Evolutionary conservation across 2,888 invertebrate genomes (phyloP), one percentile per base, ranked within the genome.

Genomic region (Sphecodes monilicornis): DNA sequence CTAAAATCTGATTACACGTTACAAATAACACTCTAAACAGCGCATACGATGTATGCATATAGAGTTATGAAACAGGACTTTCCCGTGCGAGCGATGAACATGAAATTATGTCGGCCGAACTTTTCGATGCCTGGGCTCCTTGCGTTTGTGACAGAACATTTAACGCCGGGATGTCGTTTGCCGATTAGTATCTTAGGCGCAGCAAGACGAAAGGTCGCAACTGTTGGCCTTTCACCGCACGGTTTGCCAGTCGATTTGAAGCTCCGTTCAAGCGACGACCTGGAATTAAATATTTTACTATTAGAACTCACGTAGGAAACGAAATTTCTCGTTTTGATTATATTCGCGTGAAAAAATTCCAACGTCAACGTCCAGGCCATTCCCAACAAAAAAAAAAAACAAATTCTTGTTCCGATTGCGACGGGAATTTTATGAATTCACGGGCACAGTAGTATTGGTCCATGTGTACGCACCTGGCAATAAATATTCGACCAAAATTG

Each of bases 11-110:
- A 36, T 71, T 72, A 83, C 46, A 41, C 46, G 13, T 41, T 86
- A 86, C 75, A 86, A 76, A 85, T 76, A 85, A 86, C 76, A 78
- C 60, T 78, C 78, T 85, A 81, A 76, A 85, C 78, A 78, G 75
- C 78, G 77, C 80, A 46, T 80, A 74, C 43, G 43, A 70, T 64
- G 69, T 71, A 46, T 66, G 75, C 66, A 16, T 74, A 70, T 5
- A 39, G 57, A 76, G 43, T 76, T 70, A 68, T 18, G 73, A 85
- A n/a, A 80, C 76, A 70, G 46, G 68, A 75, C 29, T 80, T 29
- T 70, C 74, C 50, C 29, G 46, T 29, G 66, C 68, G 10, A 29
- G 43, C 68, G 54, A 66, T 71, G 71, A 74, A 57, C 50, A 41
- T n/a, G 64, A 66, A 71, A 36, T 32, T 22, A 32, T 22, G 43